phyloP scores from a whole-genome alignment of 92 coral and sea anemone genomes.

The Epizoanthus stellaris region DNA sequence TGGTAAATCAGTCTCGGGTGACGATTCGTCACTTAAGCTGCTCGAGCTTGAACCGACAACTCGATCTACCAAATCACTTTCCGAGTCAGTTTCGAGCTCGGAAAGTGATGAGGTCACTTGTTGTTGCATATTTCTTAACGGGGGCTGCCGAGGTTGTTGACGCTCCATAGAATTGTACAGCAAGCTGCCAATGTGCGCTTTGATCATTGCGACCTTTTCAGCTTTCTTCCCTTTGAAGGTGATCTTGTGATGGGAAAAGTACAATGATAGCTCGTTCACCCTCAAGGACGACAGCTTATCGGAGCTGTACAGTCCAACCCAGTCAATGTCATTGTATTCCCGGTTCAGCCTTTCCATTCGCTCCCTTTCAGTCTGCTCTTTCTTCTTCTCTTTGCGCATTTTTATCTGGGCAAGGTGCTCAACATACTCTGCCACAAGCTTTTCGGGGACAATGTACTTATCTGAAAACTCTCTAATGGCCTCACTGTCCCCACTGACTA shows the following conservation, averaged over 20 bases:
- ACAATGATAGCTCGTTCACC: too few relatives aligned
- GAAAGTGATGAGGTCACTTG: background rate
- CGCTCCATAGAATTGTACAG: too few relatives aligned
- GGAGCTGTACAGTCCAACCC: slow-evolving; percentile 43
- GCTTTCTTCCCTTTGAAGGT: background rate
- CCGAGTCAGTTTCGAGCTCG: slow-evolving; percentile 10
- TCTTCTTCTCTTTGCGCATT: slow-evolving; percentile 35
- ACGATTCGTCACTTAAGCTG: too few relatives aligned
- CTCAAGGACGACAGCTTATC: slow-evolving; percentile 33
- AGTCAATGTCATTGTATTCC: slow-evolving; percentile 8
- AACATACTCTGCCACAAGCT: slow-evolving; percentile 41
- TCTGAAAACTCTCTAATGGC: slow-evolving; percentile 12
- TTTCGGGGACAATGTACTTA: slow-evolving; percentile 21
- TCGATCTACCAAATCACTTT: slow-evolving; percentile 28
- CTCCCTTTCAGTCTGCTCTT: too few relatives aligned
- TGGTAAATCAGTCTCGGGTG: too few relatives aligned
- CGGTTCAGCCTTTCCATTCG: too few relatives aligned
- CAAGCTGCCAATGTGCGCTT: too few relatives aligned
- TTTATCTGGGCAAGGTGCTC: slow-evolving; percentile 38
- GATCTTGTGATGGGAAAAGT: background rate
- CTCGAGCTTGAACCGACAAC: background rate
- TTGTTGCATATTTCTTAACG: slow-evolving; percentile 17
- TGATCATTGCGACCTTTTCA: background rate
- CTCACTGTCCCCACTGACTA: slow-evolving; percentile 18
- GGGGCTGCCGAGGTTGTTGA: slow-evolving; percentile 34